phyloP scores from a whole-genome alignment of 2,113 vertebrate genomes.

The Peromyscus polionotus region DNA sequence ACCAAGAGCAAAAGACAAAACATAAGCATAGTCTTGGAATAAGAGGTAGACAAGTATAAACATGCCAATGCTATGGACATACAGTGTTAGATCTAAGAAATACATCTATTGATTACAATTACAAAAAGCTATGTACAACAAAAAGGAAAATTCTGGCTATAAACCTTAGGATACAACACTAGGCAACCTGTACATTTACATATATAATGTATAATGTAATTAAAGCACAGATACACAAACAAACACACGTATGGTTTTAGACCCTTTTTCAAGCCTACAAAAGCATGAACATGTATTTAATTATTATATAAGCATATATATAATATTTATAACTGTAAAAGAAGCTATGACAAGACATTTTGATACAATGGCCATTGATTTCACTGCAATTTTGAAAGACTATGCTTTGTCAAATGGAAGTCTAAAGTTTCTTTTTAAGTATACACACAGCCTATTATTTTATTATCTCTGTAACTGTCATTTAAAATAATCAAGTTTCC shows the following conservation, averaged over 20 bases:
- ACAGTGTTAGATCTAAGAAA: neutral
- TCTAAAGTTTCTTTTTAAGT: neutral
- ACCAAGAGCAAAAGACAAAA: neutral
- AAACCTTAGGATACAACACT: neutral
- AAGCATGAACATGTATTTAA: neutral
- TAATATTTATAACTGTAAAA: neutral
- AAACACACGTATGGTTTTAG: too few relatives aligned
- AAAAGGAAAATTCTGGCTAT: neutral
- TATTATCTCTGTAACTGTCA: neutral
- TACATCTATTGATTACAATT: neutral
- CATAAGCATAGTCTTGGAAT: neutral
- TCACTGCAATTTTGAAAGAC: neutral
- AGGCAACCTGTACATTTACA: neutral
- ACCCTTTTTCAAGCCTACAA: neutral
- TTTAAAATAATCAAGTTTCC: neutral
- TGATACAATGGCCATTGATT: neutral
- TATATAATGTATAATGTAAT: neutral
- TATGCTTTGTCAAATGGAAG: neutral
- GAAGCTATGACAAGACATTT: conserved; percentile 6
- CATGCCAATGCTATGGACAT: neutral
- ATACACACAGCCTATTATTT: neutral
- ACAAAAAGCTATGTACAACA: neutral
- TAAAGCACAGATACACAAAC: neutral
- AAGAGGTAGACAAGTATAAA: conserved; percentile 17
- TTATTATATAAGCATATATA: neutral